Evolutionary conservation across 2,888 invertebrate genomes (phyloP).

Genomic region (Aradus depressus): DNA sequence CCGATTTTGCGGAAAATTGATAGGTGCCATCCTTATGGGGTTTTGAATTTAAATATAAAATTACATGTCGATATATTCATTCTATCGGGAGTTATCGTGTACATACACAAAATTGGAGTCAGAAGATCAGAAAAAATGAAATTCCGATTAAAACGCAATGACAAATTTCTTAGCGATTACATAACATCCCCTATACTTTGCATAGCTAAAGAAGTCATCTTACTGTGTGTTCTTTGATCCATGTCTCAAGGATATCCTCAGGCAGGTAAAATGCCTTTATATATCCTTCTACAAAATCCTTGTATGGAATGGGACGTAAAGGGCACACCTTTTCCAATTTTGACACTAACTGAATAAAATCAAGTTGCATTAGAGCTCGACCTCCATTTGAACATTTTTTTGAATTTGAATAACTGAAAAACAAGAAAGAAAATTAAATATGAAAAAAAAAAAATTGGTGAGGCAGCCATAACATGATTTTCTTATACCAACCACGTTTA

Average conservation of each 20-base stretch:
- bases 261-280: constrained; percentile 95
- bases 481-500: no score
- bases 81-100: no score
- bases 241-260: constrained; percentile 74
- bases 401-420: constrained; percentile 63
- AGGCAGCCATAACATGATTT: background rate
- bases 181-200: no score
- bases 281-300: constrained; percentile 84
- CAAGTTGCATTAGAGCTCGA: constrained; percentile 92
- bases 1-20: no score
- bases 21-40: no score
- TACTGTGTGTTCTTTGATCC: constrained; percentile 72
- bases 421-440: constrained; percentile 13
- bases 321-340: constrained; percentile 80
- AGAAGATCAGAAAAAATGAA: no score
- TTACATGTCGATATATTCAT: no score
- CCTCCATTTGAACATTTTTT: constrained; percentile 94
- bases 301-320: constrained; percentile 72
- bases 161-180: no score
- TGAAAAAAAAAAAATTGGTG: background rate
- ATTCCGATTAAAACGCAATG: no score
- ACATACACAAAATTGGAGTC: no score
- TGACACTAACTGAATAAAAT: constrained; percentile 86
- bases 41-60: no score
- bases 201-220: constrained; percentile 8